Evolutionary conservation across 2,888 invertebrate species (phyloP), one percentile per base, ranked within the genome.

Genomic region (Acleris literana): DNA sequence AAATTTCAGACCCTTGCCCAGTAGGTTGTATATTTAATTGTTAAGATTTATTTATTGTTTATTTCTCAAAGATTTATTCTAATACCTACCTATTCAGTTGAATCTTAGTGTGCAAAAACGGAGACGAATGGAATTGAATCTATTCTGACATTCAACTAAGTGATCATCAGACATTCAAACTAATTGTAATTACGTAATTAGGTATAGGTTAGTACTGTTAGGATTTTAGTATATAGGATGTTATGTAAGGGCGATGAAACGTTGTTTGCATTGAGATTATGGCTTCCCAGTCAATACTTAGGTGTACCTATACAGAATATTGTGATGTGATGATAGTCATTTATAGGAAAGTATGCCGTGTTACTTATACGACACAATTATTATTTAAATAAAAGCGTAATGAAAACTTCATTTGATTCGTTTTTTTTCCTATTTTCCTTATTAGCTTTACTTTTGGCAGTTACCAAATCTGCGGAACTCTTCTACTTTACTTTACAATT

Each of bases 1-100:
- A 56, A 72, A 74, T 71, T 69, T 73, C 70, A 71, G 69, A 66
- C 69, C 71, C 82, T 81, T 81, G 81, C 81, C 82, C 51, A 61
- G 44, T 65, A 61, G 56, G 51, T 57, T 57, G 43, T 65, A 55
- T 54, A n/a, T 60, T 48, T 44, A 52, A 52, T 7, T 52, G 25
- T 52, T 52, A 52, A 25, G 29, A 29, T 29, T 52, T 25, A 29
- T 25, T 52, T 29, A 52, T 20, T 29, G 5, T n/a, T n/a, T 46
- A 46, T 17, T 46, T 17, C 17, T 46, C 46, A 17, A 46, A n/a
- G 9, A 39, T 6, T 54, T 39, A 54, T 2, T 9, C 0, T 49
- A 49, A 33, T 3, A 33, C 33, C 13, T 39, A 39, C 13, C 13
- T 13, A 18, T 39, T 54, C 13, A 54, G n/a, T 54, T 54, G 17